phyloP scores from a whole-genome alignment of 2,888 invertebrate species.

The Parnassius mnemosyne region DNA sequence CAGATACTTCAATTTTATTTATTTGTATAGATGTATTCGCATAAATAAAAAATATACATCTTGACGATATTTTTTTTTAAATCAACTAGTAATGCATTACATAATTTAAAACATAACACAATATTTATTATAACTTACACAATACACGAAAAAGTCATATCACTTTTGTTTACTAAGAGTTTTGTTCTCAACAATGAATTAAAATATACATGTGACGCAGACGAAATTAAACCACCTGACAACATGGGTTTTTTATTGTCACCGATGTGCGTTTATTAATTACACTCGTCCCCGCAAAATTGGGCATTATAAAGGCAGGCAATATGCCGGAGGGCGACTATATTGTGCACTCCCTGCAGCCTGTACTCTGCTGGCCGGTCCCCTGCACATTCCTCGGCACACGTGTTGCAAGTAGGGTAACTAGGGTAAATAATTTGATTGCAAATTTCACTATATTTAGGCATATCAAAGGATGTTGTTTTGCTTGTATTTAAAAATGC shows the following conservation, averaged over 20 bases:
- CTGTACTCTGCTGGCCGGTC: constrained; percentile 34
- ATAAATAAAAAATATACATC: no score
- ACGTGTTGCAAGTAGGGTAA: constrained; percentile 54
- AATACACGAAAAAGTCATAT: no score
- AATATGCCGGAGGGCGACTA: constrained; percentile 43
- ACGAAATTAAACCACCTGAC: constrained; percentile 35
- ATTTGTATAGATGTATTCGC: no score
- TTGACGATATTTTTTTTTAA: no score
- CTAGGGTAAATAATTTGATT: constrained; percentile 41
- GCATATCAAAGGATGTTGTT: no score
- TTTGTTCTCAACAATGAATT: neutral
- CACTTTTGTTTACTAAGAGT: neutral
- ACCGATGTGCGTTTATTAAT: constrained; percentile 41
- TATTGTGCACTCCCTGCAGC: constrained; percentile 51
- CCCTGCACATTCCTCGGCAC: constrained; percentile 60
- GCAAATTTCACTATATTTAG: constrained; percentile 24
- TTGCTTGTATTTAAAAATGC: no score
- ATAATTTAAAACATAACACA: no score
- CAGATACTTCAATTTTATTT: no score
- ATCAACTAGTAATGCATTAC: no score
- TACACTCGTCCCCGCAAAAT: constrained; percentile 46
- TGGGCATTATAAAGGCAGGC: constrained; percentile 52
- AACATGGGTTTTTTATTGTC: constrained; percentile 36
- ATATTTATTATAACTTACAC: no score
- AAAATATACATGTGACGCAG: constrained; percentile 5